Base-by-base conservation (phyloP, 1,140 invertebrate species). In the Cydia amplana region DNA sequence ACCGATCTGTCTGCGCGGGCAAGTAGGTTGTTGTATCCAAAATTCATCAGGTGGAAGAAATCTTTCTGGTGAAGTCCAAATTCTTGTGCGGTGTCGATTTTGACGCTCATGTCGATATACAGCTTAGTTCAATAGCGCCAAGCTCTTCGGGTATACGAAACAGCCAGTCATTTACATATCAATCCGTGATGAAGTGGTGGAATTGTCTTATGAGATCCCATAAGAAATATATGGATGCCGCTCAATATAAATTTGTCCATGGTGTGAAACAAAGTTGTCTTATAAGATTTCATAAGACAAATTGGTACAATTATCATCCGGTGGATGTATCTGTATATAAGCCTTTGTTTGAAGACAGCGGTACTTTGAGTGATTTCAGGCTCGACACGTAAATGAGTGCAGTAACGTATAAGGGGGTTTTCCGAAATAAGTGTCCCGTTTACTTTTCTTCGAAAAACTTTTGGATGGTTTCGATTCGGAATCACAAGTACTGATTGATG, bases 131-230 rank as follows among this genome's bases (percentile, higher is more conserved):
- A 7, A 60, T 23, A 12, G 55, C 55, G 18, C 9, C 20, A 5
- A 60, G 55, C n/a, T 23, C 55, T 9, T 12, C 55, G 55, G 6
- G 2, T 23, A 23, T 60, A 23, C 20, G 55, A 9, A 23, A 23
- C 9, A 0, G 55, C n/a, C 7, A n/a, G 9, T 60, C 55, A 60
- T 60, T 60, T 60, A 23, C 55, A 20, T 60, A 10, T 23, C 55
- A 12, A 60, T 60, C 55, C 2, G 49, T 18, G 4, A 18, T n/a
- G 4, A 51, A n/a, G 18, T 6, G 4, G 5, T 51, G n/a, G 6
- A 51, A 51, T 51, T 51, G 49, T 51, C 49, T 51, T 51, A 51
- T 51, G 49, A 18, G 49, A 51, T 18, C 49, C n/a, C 49, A 51
- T n/a, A 51, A 18, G 49, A 51, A 6, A 51, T n/a, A 18, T n/a